Evolutionary conservation across 2,113 vertebrate species (phyloP).

Genomic region (Protobothrops mucrosquamatus): DNA sequence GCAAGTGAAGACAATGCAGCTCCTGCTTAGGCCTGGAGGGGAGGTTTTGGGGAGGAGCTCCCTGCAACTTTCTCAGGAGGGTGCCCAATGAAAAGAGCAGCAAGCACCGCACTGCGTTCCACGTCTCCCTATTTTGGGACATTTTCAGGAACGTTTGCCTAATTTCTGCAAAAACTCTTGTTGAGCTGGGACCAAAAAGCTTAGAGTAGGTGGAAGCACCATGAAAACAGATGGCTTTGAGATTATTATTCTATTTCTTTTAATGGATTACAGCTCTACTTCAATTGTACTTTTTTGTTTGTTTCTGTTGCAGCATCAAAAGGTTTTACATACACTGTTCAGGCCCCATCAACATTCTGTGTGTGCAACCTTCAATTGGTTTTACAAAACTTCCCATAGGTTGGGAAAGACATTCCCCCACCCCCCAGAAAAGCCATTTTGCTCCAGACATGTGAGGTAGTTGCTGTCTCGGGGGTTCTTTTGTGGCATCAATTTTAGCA

Average conservation of each 20-base stretch:
- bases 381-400: neutral
- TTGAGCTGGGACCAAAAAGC: neutral
- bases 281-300: neutral
- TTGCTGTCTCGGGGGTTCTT: neutral
- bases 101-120: neutral
- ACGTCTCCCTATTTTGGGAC: neutral
- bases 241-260: neutral
- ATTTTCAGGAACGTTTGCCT: neutral
- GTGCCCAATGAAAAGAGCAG: neutral
- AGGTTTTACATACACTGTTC: neutral
- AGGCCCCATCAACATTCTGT: neutral
- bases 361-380: neutral
- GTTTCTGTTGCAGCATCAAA: neutral
- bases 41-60: neutral
- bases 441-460: neutral
- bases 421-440: neutral
- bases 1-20: neutral
- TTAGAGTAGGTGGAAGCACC: neutral
- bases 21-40: too few species aligned
- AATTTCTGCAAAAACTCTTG: neutral
- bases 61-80: neutral
- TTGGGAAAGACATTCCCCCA: neutral
- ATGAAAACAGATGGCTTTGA: neutral
- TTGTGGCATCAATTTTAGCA: neutral
- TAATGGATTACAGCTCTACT: neutral